Evolutionary conservation across 2,113 vertebrate species (phyloP).

Genomic region (Hypomesus transpacificus): DNA sequence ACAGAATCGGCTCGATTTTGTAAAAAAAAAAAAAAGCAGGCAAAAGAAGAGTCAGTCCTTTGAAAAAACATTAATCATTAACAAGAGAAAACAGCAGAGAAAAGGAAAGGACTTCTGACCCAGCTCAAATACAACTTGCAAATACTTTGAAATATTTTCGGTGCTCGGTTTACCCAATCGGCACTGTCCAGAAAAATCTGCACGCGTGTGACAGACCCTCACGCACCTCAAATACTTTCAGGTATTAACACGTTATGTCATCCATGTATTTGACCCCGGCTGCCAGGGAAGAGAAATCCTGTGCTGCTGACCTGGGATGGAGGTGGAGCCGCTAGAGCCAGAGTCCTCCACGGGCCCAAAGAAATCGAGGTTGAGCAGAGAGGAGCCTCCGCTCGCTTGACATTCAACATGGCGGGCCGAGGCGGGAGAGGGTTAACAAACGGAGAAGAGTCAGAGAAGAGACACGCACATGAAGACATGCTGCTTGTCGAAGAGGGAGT

Average conservation of each 20-base stretch:
- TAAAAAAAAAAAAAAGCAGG: no score
- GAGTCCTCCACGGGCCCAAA: conserved; percentile 99
- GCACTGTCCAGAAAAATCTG: no score
- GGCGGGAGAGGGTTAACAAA: conserved; percentile 28
- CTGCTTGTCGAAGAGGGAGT: not conserved
- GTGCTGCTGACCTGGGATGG: conserved; percentile 97
- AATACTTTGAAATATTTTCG: no score
- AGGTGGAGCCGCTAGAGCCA: conserved; percentile 86
- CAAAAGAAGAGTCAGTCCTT: no score
- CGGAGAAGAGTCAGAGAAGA: conserved; percentile 1
- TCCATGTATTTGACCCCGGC: not conserved
- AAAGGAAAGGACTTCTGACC: no score
- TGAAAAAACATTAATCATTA: no score
- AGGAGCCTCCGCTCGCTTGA: conserved; percentile 98
- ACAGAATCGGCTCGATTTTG: no score
- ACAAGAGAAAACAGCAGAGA: no score
- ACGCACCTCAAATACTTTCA: no score
- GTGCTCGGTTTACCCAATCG: no score
- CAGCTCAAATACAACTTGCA: no score
- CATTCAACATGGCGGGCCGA: conserved; percentile 56
- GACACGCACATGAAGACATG: conserved; percentile 3
- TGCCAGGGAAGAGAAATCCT: not conserved
- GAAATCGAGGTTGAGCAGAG: conserved; percentile 99
- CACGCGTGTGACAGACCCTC: no score
- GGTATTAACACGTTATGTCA: not conserved